Percentiles rank a stretch among this genome's conserved stretches.
Conservation (phyloP, 2,888 invertebrate species). For the Aricia artaxerxes region DNA sequence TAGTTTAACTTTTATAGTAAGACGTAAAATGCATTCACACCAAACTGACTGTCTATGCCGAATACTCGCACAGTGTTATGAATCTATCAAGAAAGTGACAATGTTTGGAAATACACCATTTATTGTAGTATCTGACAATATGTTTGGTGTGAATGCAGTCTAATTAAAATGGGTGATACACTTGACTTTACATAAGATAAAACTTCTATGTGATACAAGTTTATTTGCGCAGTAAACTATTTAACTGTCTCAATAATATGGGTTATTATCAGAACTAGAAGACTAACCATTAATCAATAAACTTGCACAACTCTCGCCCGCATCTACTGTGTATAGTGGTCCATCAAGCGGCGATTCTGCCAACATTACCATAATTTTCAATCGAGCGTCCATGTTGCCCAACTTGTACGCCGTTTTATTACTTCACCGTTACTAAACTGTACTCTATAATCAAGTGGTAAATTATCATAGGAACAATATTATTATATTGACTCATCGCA, state of each 20-base stretch:
- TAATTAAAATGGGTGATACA: background rate
- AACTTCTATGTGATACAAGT: background rate
- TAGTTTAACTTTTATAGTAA: too few relatives aligned
- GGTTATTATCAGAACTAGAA: background rate
- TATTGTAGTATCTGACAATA: background rate
- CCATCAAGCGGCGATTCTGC: conserved; percentile 20
- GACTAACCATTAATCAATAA: background rate
- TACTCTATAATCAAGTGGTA: conserved; percentile 25
- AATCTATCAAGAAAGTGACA: too few relatives aligned
- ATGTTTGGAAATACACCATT: too few relatives aligned
- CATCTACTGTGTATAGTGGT: background rate
- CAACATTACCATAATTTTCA: conserved; percentile 26
- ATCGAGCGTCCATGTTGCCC: conserved; percentile 19
- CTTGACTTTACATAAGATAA: background rate
- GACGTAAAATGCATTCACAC: too few relatives aligned
- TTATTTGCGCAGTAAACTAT: background rate
- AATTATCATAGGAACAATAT: conserved; percentile 28
- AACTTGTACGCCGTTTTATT: conserved; percentile 19
- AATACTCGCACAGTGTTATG: too few relatives aligned
- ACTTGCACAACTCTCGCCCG: conserved; percentile 16
- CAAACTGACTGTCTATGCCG: too few relatives aligned
- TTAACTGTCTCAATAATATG: background rate
- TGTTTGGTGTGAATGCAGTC: background rate
- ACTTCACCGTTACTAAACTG: conserved; percentile 28
- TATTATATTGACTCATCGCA: conserved; percentile 29